Conservation (phyloP, 2,113 vertebrate genomes). For the Gopherus evgoodei region DNA sequence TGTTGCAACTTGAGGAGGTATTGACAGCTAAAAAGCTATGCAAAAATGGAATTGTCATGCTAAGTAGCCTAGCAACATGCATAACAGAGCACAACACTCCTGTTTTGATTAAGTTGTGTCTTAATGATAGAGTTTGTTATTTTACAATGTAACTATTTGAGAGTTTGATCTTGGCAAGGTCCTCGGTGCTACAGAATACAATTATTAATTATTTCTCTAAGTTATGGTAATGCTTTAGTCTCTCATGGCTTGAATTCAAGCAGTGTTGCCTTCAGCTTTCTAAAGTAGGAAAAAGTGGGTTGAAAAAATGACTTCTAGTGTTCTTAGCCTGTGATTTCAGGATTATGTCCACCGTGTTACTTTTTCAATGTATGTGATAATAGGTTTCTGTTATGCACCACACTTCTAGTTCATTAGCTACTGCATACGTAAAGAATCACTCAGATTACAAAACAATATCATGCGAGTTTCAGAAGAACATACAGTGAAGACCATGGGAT, state of each 20-base stretch:
- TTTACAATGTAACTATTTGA: slow-evolving; percentile 47
- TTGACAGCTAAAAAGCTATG: slow-evolving; percentile 18
- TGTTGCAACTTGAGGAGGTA: background rate
- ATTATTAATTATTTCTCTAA: background rate
- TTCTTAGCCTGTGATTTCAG: background rate
- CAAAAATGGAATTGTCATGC: slow-evolving; percentile 21
- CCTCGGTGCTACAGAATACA: background rate
- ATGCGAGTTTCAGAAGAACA: background rate
- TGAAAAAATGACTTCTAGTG: background rate
- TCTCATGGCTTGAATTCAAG: background rate
- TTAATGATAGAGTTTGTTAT: slow-evolving; percentile 67
- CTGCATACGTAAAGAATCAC: background rate
- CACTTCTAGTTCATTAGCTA: background rate
- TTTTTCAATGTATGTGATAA: background rate
- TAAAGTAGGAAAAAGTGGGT: background rate
- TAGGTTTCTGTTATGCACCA: background rate
- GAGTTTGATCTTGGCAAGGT: slow-evolving; percentile 61
- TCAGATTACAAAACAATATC: background rate
- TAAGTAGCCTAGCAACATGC: slow-evolving; percentile 76
- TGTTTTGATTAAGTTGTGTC: slow-evolving; percentile 55
- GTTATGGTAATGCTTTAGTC: slow-evolving; percentile 1
- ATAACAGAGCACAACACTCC: slow-evolving; percentile 75
- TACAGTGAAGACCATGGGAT: background rate
- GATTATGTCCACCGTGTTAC: accelerated
- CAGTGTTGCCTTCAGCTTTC: background rate